These are phyloP conservation scores for Blastobasis lacticolella DNA, from an alignment of 2,888 invertebrate species.

Conservation along the genomic window DNA sequence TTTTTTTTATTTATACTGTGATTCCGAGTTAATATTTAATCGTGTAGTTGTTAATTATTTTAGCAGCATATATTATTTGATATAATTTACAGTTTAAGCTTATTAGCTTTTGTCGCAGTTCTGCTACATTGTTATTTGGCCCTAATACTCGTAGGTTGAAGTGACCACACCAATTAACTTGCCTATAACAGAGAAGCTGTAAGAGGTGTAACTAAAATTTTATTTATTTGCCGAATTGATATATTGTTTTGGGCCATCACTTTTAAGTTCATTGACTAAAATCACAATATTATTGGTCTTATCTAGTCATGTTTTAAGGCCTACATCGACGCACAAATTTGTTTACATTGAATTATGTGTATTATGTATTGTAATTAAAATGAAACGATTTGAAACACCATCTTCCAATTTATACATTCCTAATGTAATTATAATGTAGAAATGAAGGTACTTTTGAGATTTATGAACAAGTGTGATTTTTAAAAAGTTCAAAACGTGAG, in stretches of 20 bases:
- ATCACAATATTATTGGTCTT: slow-evolving; percentile 32
- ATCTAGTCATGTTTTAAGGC: slow-evolving; percentile 69
- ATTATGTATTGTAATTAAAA: slow-evolving; percentile 11
- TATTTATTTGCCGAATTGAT: neutral
- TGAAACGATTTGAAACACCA: slow-evolving; percentile 16
- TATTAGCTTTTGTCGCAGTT: too few relatives aligned
- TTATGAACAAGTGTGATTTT: slow-evolving; percentile 52
- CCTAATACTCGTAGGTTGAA: too few relatives aligned
- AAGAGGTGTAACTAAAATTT: too few relatives aligned
- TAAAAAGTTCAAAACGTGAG: slow-evolving; percentile 59
- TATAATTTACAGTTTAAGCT: too few relatives aligned
- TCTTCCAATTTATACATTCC: slow-evolving; percentile 66
- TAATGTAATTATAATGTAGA: slow-evolving; percentile 39
- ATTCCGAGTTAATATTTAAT: slow-evolving; percentile 55
- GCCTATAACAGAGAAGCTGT: too few relatives aligned
- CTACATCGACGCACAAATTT: slow-evolving; percentile 28
- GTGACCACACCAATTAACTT: too few relatives aligned
- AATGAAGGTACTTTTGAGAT: slow-evolving; percentile 31
- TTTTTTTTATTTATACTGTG: slow-evolving; percentile 57
- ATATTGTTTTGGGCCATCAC: neutral
- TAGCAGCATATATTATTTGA: slow-evolving; percentile 21
- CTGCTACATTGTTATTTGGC: too few relatives aligned
- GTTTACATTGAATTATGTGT: slow-evolving; percentile 12
- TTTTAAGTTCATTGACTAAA: neutral
- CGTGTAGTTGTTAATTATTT: slow-evolving; percentile 35